Evolutionary conservation across 2,797 vertebrate species (phyloP), one percentile per base, ranked within the genome.

Genomic region (Hapalemur alaotrensis): DNA sequence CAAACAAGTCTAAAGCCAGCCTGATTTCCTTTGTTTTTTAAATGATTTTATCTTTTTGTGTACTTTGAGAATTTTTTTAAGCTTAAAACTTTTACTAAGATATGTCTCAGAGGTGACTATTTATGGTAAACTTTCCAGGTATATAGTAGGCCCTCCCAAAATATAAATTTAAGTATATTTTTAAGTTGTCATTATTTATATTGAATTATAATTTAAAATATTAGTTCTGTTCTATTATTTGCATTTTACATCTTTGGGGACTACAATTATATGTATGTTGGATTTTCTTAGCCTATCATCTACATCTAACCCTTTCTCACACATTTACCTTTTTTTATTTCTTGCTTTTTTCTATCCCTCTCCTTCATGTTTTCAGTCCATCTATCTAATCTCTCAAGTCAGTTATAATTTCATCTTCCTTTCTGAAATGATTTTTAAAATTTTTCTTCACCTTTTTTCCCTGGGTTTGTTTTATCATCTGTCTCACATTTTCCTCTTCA

Each of bases 51-150:
- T n/a, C 18, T 67, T 41, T 84, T 57, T 57, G 23, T 38, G 61
- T 43, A 14, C 6, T 23, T 91, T 7, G 61, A 85, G 7, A 80
- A 72, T 32, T 89, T 80, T 88, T 52, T 69, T 43, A 80, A 80
- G 32, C 35, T 72, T 88, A 43, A 89, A 17, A 67, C 15, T 93
- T 97, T 96, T 52, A 25, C 17, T 69, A 89, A 89, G 28, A 69
- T 65, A 48, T 22, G 10, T 73, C 57, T 95, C 76, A 96, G 69
- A 57, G 46, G 7, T 73, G 18, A 79, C 28, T 46, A 88, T 82
- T n/a, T 85, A 81, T 52, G n/a, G 20, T 52, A 54, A 67, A 8
- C 48, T 43, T 87, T 96, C 65, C 50, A 92, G n/a, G 22, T 83
- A 82, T 11, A 89, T 13, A 69, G 1, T 85, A 81, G 1, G 2